Evolutionary conservation across 2,113 vertebrate species (phyloP).

Genomic region (Catharus minimus): DNA sequence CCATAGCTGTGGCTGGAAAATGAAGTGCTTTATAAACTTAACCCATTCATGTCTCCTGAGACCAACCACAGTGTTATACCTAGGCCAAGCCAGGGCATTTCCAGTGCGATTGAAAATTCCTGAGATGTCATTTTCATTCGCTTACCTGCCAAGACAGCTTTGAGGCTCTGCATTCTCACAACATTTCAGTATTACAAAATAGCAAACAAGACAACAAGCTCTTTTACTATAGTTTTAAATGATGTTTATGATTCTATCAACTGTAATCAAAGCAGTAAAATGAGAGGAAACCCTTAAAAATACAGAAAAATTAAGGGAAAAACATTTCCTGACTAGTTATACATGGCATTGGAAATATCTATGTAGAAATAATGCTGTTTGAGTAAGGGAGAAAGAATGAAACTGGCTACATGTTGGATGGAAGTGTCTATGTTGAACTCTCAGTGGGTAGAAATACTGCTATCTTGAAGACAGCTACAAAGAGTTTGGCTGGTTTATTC

Average conservation of each 20-base stretch:
- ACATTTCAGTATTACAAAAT: background rate
- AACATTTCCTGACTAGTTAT: background rate
- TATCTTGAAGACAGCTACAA: background rate
- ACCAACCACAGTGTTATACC: constrained; percentile 27
- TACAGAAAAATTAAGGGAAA: background rate
- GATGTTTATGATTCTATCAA: background rate
- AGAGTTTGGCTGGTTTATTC: background rate
- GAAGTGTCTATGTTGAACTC: background rate
- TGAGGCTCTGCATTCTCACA: background rate
- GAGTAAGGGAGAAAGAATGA: background rate
- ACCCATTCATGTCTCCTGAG: constrained; percentile 59
- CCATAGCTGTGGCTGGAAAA: constrained; percentile 76
- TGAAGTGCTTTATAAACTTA: constrained; percentile 72
- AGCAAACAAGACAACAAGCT: background rate
- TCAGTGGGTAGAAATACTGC: background rate
- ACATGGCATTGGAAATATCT: background rate
- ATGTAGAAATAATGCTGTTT: background rate
- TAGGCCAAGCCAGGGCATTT: background rate
- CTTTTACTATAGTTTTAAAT: background rate
- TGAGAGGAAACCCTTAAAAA: background rate
- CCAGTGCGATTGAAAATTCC: background rate
- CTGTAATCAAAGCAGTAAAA: background rate
- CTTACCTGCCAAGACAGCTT: background rate
- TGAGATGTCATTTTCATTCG: background rate
- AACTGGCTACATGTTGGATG: background rate